Evolutionary conservation across 2,113 vertebrate genomes (phyloP).

Genomic region (Vombatus ursinus): DNA sequence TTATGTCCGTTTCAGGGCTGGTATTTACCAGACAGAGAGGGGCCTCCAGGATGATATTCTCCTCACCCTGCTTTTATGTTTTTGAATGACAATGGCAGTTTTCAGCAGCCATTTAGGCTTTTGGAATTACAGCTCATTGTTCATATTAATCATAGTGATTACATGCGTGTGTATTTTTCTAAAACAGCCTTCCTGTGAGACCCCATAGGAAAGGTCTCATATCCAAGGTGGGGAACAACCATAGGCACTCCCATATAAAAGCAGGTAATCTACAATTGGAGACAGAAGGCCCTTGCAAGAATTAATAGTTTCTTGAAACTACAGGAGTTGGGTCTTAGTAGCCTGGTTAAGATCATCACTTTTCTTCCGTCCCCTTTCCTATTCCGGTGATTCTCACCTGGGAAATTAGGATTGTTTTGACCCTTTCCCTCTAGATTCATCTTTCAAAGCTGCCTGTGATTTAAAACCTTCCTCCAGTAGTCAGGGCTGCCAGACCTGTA

Average conservation of each 20-base stretch:
- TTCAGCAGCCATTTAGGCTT: constrained; percentile 24
- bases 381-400: not conserved
- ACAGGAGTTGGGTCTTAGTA: not conserved
- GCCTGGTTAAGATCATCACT: constrained; percentile 39
- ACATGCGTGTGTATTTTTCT: constrained; percentile 19
- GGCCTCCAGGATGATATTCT: constrained; percentile 29
- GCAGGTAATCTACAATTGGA: not conserved
- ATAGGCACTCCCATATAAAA: constrained; percentile 49
- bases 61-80: constrained; percentile 40
- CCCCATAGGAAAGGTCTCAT: constrained; percentile 28
- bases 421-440: constrained; percentile 3
- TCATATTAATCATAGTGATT: constrained; percentile 72
- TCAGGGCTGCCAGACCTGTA: not conserved
- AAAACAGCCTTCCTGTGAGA: constrained; percentile 38
- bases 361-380: not conserved
- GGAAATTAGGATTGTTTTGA: constrained; percentile 59
- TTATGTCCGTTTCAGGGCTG: constrained; percentile 20
- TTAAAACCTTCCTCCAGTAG: constrained; percentile 25
- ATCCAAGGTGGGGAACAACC: constrained; percentile 43
- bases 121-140: constrained; percentile 57
- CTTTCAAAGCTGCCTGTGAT: constrained; percentile 38
- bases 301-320: constrained; percentile 29
- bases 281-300: not conserved
- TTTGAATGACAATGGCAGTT: constrained; percentile 59
- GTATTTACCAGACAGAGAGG: constrained; percentile 52